These are phyloP conservation scores for Hippocampus zosterae DNA, from an alignment of 2,113 vertebrate species.

Conservation along the genomic window DNA sequence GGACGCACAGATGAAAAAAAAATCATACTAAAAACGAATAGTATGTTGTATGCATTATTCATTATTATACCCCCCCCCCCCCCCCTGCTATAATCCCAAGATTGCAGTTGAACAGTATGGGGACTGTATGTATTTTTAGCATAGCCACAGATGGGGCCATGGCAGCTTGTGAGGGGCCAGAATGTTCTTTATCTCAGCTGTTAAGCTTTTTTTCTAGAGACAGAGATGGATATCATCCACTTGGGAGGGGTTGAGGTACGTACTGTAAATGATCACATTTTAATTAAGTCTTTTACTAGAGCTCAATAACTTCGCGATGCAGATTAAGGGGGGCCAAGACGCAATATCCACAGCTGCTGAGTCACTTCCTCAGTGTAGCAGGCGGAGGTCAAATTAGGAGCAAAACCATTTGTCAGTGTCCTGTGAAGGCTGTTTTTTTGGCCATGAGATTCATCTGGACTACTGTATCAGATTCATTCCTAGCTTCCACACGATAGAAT, in stretches of 20 bases:
- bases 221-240: constrained; percentile 34
- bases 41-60: too few species aligned
- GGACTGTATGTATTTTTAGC: constrained; percentile 63
- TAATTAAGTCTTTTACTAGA: constrained; percentile 23
- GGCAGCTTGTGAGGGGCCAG: constrained; percentile 53
- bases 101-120: constrained; percentile 45
- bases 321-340: background rate
- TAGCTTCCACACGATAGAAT: constrained; percentile 4
- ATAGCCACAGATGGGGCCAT: constrained; percentile 50
- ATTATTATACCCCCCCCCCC: too few species aligned
- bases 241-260: background rate
- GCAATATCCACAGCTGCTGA: constrained; percentile 15
- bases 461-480: constrained; percentile 6
- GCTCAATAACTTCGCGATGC: constrained; percentile 3
- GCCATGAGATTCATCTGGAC: background rate
- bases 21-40: too few species aligned
- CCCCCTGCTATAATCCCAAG: constrained; percentile 2
- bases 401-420: background rate
- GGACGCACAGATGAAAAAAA: too few species aligned
- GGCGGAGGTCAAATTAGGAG: constrained; percentile 17
- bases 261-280: constrained; percentile 2
- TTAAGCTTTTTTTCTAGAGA: constrained; percentile 19
- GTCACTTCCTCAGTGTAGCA: constrained; percentile 27
- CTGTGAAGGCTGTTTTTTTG: background rate
- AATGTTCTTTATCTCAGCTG: constrained; percentile 67